Evolutionary conservation across 1,140 invertebrate species (phyloP), one percentile per base, ranked within the genome.

Genomic region (Mactra quadrangularis): DNA sequence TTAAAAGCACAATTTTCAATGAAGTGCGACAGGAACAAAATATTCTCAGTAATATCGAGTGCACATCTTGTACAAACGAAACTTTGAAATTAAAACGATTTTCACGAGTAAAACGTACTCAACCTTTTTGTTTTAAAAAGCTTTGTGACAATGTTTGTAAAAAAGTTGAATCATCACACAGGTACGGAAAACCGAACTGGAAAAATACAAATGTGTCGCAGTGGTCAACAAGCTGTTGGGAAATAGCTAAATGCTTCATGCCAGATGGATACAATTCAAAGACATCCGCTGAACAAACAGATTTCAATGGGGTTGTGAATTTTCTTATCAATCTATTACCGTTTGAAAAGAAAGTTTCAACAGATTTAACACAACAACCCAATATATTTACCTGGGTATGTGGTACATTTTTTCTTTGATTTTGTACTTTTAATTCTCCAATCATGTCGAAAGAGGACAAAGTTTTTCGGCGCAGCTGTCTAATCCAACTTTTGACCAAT

Each of bases 201-300:
- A 74, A 74, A 15, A 74, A 74, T 74, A 55, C 70, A 0, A 35
- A 57, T 15, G 70, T 47, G 22, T 1, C 29, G 13, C 29, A 74
- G 35, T 74, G 70, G 70, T 0, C 29, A 0, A 59, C 9, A 22
- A 19, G 25, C 17, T 3, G 7, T 13, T 74, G 70, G 70, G 27
- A 74, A 22, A 55, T 74, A n/a, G 70, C 70, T 3, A 74, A 74
- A 27, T 74, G 70, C 31, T 74, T 55, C 35, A 57, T 74, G 53
- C 53, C 70, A 1, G 70, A 74, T 11, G 70, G 70, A 6, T 74
- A 74, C 29, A 15, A 27, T 13, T 27, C 27, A 13, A 27, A 22
- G 3, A 17, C 11, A 3, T n/a, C 52, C 13, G 53, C 35, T 4
- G 22, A 25, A 35, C 52, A 59, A 15, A 74, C 70, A 0, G 70